phyloP scores from a whole-genome alignment of 2,888 invertebrate species.

The Polyploca ridens region DNA sequence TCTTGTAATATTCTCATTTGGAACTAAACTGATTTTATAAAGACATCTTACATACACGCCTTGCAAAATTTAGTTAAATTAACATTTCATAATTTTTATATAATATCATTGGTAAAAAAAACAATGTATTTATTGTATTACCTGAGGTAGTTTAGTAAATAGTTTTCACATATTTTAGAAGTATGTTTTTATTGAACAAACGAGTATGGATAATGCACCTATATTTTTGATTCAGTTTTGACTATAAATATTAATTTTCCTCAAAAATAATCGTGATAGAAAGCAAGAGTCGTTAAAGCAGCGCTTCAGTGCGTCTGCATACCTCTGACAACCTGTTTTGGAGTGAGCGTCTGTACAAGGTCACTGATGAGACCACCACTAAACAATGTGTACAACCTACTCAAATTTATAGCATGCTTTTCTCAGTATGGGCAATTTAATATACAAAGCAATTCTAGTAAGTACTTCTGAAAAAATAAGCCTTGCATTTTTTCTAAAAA shows the following conservation, averaged over 20 bases:
- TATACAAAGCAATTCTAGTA: background rate
- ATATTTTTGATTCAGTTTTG: background rate
- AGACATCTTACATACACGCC: too few species aligned
- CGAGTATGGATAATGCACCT: background rate
- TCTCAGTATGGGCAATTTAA: background rate
- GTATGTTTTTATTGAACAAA: too few species aligned
- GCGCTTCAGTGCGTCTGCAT: slow-evolving; percentile 42
- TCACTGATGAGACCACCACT: slow-evolving; percentile 60
- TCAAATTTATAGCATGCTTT: slow-evolving; percentile 15
- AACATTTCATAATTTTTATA: too few species aligned
- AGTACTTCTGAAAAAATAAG: background rate
- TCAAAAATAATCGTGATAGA: slow-evolving; percentile 39
- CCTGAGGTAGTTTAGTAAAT: too few species aligned
- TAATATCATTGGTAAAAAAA: too few species aligned
- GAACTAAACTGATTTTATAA: too few species aligned
- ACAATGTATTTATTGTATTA: too few species aligned
- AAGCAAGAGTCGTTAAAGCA: slow-evolving; percentile 54
- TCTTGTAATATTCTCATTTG: too few species aligned
- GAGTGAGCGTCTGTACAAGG: slow-evolving; percentile 71
- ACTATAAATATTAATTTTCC: slow-evolving; percentile 8
- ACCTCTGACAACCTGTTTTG: slow-evolving; percentile 64
- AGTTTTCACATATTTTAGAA: too few species aligned
- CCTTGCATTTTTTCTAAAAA: too few species aligned
- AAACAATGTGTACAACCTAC: slow-evolving; percentile 36
- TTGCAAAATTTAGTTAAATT: too few species aligned